phyloP scores from a whole-genome alignment of 2,797 vertebrate species.

The Morus bassanus region DNA sequence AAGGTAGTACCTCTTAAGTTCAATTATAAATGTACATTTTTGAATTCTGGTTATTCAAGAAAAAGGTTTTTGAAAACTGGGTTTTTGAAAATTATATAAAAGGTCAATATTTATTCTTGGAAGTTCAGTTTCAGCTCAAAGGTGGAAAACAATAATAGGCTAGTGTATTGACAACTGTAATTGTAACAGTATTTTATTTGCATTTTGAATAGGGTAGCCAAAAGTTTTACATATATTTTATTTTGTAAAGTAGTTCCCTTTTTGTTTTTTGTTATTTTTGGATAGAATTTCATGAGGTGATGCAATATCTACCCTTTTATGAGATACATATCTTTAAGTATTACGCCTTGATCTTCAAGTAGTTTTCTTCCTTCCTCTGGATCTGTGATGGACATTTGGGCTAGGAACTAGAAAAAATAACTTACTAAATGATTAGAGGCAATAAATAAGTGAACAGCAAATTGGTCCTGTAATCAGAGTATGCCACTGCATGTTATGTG shows the following conservation, averaged over 20 bases:
- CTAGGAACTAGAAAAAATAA: not conserved
- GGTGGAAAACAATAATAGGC: not conserved
- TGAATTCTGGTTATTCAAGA: not conserved
- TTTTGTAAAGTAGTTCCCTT: not conserved
- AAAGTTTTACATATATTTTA: not conserved
- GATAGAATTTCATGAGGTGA: not conserved
- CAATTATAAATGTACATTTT: not conserved
- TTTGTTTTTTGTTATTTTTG: not conserved
- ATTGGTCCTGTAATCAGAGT: not conserved
- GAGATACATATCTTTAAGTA: not conserved
- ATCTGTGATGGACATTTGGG: not conserved
- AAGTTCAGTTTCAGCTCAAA: not conserved
- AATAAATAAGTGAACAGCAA: not conserved
- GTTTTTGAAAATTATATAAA: not conserved
- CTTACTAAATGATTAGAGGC: not conserved
- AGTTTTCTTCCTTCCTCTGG: not conserved
- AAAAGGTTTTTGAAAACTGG: not conserved
- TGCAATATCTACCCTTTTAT: not conserved
- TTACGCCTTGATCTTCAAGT: not conserved
- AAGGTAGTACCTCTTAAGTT: conserved; percentile 80
- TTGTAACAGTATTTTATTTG: not conserved
- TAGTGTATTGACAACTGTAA: not conserved
- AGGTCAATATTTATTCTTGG: not conserved
- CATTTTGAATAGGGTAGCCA: not conserved
- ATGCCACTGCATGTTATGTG: not conserved